Evolutionary conservation across 2,113 vertebrate species (phyloP).

Genomic region (Hystrix brachyura): DNA sequence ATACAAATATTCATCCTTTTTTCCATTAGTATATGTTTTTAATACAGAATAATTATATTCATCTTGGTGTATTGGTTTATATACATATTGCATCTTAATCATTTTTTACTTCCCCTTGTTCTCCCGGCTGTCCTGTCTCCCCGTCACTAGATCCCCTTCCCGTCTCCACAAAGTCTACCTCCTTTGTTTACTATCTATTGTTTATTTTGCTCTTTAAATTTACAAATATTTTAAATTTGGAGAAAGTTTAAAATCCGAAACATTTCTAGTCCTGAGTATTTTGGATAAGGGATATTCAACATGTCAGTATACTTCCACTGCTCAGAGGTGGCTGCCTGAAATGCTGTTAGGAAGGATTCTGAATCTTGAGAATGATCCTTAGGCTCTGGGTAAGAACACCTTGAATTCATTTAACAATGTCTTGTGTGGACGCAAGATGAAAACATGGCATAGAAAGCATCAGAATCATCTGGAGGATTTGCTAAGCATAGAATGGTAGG

Average conservation of each 20-base stretch:
- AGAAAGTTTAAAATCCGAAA: background rate
- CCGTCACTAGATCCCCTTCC: background rate
- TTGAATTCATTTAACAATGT: background rate
- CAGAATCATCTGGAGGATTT: background rate
- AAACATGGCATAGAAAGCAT: background rate
- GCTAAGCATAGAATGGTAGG: background rate
- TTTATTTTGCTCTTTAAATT: background rate
- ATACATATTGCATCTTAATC: background rate
- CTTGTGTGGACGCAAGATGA: background rate
- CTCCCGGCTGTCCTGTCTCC: background rate
- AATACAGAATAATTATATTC: background rate
- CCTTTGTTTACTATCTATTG: background rate
- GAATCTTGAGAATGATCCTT: background rate
- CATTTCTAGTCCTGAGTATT: background rate
- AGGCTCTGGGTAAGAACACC: background rate
- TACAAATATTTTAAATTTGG: background rate
- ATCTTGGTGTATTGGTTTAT: background rate
- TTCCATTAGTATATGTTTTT: background rate
- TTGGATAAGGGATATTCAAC: background rate
- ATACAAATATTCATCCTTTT: background rate
- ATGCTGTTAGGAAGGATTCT: background rate
- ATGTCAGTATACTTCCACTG: background rate
- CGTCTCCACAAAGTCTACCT: background rate
- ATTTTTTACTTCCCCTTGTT: background rate
- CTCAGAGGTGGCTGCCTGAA: background rate